These are phyloP conservation scores for Aleiodes leptofemur DNA, from an alignment of 2,888 invertebrate genomes.

Conservation along the genomic window DNA sequence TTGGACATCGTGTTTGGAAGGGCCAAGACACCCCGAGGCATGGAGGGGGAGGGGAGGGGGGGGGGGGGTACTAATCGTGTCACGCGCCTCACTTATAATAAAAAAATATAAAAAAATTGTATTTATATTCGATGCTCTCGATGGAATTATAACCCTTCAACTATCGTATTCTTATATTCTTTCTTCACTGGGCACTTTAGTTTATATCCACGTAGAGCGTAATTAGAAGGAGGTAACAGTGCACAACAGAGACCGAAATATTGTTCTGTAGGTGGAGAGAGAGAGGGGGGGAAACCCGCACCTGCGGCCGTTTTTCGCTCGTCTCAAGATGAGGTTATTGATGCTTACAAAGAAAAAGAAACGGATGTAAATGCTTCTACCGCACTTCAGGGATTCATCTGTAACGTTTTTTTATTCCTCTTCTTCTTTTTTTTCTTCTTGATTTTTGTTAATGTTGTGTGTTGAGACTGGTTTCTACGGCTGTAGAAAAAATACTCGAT, in stretches of 20 bases:
- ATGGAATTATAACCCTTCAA: conserved; percentile 31
- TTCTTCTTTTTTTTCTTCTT: conserved; percentile 20
- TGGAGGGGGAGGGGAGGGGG: conserved; percentile 36
- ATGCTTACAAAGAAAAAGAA: conserved; percentile 40
- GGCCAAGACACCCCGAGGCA: conserved; percentile 48
- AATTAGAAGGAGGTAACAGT: conserved; percentile 33
- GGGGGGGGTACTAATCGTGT: conserved; percentile 47
- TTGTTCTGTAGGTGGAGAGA: neutral
- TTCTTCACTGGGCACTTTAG: conserved; percentile 37
- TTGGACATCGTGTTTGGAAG: conserved; percentile 42
- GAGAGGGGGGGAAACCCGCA: conserved; percentile 1
- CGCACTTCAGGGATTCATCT: conserved; percentile 46
- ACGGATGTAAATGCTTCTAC: conserved; percentile 43
- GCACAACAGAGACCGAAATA: conserved; percentile 12
- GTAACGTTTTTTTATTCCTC: conserved; percentile 41
- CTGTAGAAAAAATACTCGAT: no score
- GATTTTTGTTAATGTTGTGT: conserved; percentile 6
- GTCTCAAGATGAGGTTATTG: conserved; percentile 45
- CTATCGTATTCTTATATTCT: conserved; percentile 22
- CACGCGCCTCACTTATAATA: conserved; percentile 45
- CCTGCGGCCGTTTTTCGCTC: conserved; percentile 29
- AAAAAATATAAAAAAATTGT: conserved; percentile 31
- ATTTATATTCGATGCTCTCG: conserved; percentile 31
- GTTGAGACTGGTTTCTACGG: no score
- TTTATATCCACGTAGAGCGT: conserved; percentile 24